These are phyloP conservation scores for Eurytoma californica DNA, from an alignment of 2,888 invertebrate species.

Conservation along the genomic window DNA sequence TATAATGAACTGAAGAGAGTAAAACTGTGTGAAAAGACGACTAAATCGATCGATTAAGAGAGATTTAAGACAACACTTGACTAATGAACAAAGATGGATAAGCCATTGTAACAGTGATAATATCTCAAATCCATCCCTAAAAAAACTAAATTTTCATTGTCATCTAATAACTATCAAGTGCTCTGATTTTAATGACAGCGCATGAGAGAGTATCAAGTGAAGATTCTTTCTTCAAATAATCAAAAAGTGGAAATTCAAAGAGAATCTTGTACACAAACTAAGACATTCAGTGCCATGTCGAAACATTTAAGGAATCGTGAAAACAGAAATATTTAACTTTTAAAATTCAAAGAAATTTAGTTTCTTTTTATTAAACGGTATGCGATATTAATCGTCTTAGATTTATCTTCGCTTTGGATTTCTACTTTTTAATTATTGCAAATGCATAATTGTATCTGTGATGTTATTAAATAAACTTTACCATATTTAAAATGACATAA, in stretches of 20 bases:
- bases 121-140: slow-evolving; percentile 39
- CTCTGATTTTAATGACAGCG: slow-evolving; percentile 66
- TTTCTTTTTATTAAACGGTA: not conserved
- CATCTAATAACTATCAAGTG: slow-evolving; percentile 70
- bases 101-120: slow-evolving; percentile 44
- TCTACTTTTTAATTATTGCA: slow-evolving; percentile 62
- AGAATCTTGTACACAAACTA: not conserved
- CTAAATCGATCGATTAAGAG: slow-evolving; percentile 28
- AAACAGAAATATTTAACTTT: slow-evolving; percentile 2
- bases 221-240: slow-evolving; percentile 41
- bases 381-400: slow-evolving; percentile 52
- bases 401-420: slow-evolving; percentile 54
- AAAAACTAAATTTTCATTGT: slow-evolving; percentile 60
- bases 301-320: slow-evolving; percentile 2
- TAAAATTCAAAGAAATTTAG: not conserved
- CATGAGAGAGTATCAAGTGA: slow-evolving; percentile 48
- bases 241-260: slow-evolving; percentile 50
- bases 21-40: not conserved
- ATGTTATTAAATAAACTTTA: slow-evolving; percentile 74
- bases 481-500: slow-evolving; percentile 67
- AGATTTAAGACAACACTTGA: slow-evolving; percentile 42
- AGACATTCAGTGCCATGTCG: slow-evolving; percentile 14
- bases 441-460: slow-evolving; percentile 74
- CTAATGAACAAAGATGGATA: slow-evolving; percentile 46
- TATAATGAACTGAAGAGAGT: slow-evolving; percentile 33